Evolutionary conservation across 2,888 invertebrate genomes (phyloP).

Genomic region (Caradrina kadenii): DNA sequence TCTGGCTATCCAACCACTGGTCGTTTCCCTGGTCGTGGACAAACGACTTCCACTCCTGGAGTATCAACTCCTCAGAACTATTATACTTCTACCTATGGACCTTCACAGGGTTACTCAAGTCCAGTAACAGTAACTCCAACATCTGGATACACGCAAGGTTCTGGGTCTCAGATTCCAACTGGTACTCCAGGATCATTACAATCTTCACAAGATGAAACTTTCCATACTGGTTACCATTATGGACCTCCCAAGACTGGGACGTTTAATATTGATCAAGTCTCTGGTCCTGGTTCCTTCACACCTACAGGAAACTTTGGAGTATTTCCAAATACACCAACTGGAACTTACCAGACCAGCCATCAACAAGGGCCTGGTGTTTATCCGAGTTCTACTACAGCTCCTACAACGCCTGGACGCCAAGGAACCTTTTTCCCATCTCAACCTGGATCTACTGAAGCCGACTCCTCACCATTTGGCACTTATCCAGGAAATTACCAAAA

Average conservation of each 20-base stretch:
- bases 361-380: conserved; percentile 2
- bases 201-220: neutral
- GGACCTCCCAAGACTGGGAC: conserved; percentile 26
- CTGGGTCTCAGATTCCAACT: neutral
- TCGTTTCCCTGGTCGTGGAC: neutral
- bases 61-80: conserved; percentile 22
- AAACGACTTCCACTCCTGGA: neutral
- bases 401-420: conserved; percentile 1
- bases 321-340: conserved; percentile 9
- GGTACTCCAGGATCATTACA: neutral
- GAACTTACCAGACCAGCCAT: conserved; percentile 29
- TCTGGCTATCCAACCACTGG: conserved; percentile 21
- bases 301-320: conserved; percentile 7
- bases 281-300: neutral
- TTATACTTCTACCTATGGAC: conserved; percentile 39
- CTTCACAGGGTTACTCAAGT: conserved; percentile 17
- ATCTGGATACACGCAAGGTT: conserved; percentile 3
- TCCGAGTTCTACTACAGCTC: conserved; percentile 8
- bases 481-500: conserved; percentile 28
- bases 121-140: conserved; percentile 5
- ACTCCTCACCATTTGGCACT: neutral
- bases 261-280: neutral
- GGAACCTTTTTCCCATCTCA: conserved; percentile 15
- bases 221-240: conserved; percentile 45
- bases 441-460: conserved; percentile 10